These are phyloP conservation scores for Lasioglossum figueresi DNA, from an alignment of 2,888 invertebrate genomes.

Conservation along the genomic window DNA sequence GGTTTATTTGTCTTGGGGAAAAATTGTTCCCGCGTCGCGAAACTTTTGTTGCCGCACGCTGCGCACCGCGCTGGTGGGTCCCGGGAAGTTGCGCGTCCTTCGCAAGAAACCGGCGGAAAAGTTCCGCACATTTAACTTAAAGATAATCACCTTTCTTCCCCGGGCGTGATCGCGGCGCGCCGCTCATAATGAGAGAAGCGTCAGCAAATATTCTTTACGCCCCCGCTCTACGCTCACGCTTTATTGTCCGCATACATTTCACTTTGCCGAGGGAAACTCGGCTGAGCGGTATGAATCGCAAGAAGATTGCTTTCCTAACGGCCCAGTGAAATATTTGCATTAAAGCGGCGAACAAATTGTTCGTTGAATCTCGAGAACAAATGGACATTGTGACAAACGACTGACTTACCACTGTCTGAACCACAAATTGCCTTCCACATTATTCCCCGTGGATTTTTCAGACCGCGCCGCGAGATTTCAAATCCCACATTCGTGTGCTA, in stretches of 20 bases:
- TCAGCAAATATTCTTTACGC: constrained; percentile 29
- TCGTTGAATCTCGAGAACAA: constrained; percentile 3
- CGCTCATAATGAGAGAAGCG: constrained; percentile 36
- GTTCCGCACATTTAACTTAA: constrained; percentile 35
- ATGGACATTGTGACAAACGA: constrained; percentile 6
- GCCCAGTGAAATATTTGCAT: constrained; percentile 1
- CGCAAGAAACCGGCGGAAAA: constrained; percentile 26
- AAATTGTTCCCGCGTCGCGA: constrained; percentile 17
- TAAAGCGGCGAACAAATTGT: constrained; percentile 12
- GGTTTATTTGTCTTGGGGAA: constrained; percentile 23
- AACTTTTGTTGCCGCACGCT: constrained; percentile 16
- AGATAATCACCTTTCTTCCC: constrained; percentile 29
- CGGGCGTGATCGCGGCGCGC: constrained; percentile 6
- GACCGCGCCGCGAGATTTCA: no score
- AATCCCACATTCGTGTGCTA: neutral
- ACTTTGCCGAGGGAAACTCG: constrained; percentile 12
- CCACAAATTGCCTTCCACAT: neutral
- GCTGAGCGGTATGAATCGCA: constrained; percentile 22
- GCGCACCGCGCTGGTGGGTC: neutral
- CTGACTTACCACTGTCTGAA: neutral
- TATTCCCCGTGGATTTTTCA: neutral
- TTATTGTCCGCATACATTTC: constrained; percentile 41
- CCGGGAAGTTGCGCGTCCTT: neutral
- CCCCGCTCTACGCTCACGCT: neutral
- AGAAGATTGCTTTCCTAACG: constrained; percentile 24